Conservation (phyloP, 2,113 vertebrate species). For the Percopsis transmontana region DNA sequence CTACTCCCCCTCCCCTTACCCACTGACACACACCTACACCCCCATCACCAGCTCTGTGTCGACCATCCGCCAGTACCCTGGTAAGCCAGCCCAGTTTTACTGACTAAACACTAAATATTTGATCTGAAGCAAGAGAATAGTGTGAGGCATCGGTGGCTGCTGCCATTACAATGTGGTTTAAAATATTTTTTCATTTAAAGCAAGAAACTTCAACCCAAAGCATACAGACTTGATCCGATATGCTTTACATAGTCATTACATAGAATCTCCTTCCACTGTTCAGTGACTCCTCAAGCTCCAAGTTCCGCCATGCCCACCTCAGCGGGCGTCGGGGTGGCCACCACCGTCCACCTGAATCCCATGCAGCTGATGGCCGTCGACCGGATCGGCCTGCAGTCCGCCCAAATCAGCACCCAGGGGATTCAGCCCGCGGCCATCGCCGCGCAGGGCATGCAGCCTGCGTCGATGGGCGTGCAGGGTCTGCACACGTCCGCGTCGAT, state of each 20-base stretch:
- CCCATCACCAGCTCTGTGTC: constrained; percentile 97
- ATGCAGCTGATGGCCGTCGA: constrained; percentile 99
- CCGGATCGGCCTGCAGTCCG: constrained; percentile 90
- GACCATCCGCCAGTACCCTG: constrained; percentile 94
- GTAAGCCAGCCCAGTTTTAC: constrained; percentile 66
- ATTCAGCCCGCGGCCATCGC: constrained; percentile 88
- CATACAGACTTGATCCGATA: no score
- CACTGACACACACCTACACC: constrained; percentile 92
- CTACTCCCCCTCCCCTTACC: constrained; percentile 89
- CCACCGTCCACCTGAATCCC: constrained; percentile 93
- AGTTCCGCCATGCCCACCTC: constrained; percentile 91
- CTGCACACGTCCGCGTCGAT: constrained; percentile 88
- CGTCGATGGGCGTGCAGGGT: constrained; percentile 87
- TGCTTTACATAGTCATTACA: no score
- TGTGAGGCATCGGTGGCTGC: no score
- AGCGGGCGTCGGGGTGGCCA: constrained; percentile 90
- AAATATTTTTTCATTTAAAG: no score
- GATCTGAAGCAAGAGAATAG: no score
- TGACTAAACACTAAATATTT: no score
- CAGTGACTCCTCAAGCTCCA: constrained; percentile 84
- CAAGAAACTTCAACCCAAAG: no score
- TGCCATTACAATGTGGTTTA: no score
- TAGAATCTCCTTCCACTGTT: no score
- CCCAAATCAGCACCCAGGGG: constrained; percentile 90
- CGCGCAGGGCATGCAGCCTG: constrained; percentile 89